Evolutionary conservation across 2,888 invertebrate species (phyloP).

Genomic region (Trimorus sp.): DNA sequence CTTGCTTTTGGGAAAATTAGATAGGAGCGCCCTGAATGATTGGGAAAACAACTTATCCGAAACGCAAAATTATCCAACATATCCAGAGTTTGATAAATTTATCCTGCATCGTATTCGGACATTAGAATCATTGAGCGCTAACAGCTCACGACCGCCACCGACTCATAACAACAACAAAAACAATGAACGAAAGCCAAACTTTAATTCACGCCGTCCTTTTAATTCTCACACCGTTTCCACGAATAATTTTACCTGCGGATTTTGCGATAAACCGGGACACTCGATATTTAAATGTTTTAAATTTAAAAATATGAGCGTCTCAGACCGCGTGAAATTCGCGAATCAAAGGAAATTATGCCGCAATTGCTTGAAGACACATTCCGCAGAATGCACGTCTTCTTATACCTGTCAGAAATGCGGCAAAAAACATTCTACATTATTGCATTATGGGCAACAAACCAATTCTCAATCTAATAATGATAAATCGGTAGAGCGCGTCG

Average conservation of each 20-base stretch:
- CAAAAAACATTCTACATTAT: not conserved
- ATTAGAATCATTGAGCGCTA: too few species aligned
- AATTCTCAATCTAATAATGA: not conserved
- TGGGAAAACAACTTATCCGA: too few species aligned
- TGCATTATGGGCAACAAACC: not conserved
- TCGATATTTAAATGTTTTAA: too few species aligned
- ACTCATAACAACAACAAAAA: not conserved
- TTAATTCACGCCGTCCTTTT: not conserved
- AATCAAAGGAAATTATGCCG: not conserved
- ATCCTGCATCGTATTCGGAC: not conserved
- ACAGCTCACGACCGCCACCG: too few species aligned
- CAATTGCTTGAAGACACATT: not conserved
- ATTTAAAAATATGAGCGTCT: not conserved
- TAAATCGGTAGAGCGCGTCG: too few species aligned
- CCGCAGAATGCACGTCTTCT: too few species aligned
- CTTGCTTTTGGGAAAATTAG: too few species aligned
- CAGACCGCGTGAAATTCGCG: not conserved
- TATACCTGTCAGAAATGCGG: not conserved
- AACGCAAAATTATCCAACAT: not conserved
- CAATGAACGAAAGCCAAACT: not conserved
- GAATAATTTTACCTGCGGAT: too few species aligned
- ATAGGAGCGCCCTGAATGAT: too few species aligned
- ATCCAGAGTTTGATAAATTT: slow-evolving; percentile 5
- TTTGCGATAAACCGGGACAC: too few species aligned
- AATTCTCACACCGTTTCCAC: not conserved